These are phyloP conservation scores for Thelaira solivaga DNA, from an alignment of 2,888 invertebrate species.

Conservation along the genomic window DNA sequence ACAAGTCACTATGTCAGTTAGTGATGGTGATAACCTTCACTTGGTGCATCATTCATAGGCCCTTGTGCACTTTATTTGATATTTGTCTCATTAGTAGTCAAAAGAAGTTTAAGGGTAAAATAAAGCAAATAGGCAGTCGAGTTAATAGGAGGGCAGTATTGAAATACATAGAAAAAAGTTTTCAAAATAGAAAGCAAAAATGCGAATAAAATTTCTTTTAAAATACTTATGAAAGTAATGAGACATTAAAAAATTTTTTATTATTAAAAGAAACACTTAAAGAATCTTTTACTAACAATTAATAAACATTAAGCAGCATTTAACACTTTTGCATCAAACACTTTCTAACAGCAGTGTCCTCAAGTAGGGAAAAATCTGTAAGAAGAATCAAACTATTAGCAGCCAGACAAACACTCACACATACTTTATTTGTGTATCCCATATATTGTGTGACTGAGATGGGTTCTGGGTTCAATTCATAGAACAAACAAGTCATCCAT, in stretches of 20 bases:
- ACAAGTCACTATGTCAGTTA: conserved; percentile 52
- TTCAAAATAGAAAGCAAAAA: too few species aligned
- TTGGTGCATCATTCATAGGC: neutral
- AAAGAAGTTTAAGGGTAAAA: too few species aligned
- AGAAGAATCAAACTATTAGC: neutral
- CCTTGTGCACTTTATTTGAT: neutral
- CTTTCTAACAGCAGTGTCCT: conserved; percentile 23
- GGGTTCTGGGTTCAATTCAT: neutral
- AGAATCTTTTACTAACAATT: too few species aligned
- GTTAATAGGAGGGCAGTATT: too few species aligned
- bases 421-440: neutral
- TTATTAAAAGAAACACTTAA: neutral
- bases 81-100: neutral
- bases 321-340: conserved; percentile 33
- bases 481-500: conserved; percentile 5
- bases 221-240: too few species aligned
- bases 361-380: neutral
- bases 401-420: neutral
- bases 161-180: too few species aligned
- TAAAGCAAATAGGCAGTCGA: too few species aligned
- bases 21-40: conserved; percentile 48
- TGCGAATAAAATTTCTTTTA: too few species aligned
- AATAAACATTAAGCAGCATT: conserved; percentile 44
- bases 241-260: neutral
- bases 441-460: conserved; percentile 9